phyloP scores from a whole-genome alignment of 2,113 vertebrate species.

The Hippopotamus amphibius region DNA sequence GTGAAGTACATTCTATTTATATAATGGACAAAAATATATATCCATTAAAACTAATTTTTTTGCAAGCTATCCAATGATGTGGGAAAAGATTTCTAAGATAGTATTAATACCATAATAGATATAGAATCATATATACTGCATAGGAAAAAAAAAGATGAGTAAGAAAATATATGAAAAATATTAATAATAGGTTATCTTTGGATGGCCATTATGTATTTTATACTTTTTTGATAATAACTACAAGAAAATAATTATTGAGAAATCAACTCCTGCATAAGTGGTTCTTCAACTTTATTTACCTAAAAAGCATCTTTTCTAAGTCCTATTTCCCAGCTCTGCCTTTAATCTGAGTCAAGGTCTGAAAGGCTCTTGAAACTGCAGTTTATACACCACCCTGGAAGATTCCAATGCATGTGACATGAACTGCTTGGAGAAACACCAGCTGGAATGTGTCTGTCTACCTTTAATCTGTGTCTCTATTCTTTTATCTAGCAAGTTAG shows the following conservation, averaged over 20 bases:
- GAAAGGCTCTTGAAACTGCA: background rate
- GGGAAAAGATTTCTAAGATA: background rate
- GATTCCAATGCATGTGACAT: background rate
- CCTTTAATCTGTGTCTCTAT: background rate
- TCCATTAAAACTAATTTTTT: background rate
- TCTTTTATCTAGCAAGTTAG: background rate
- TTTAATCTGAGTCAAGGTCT: background rate
- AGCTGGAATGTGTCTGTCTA: background rate
- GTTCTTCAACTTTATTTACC: background rate
- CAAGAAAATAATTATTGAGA: conserved; percentile 12
- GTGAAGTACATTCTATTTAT: background rate
- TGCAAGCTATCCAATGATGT: background rate
- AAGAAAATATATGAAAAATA: background rate
- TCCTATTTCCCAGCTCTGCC: background rate
- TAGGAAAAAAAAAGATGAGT: background rate
- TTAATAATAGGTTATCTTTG: background rate
- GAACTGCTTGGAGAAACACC: background rate
- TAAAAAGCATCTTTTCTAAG: background rate
- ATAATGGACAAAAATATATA: background rate
- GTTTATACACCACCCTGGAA: background rate
- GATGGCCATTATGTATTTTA: background rate
- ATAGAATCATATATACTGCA: background rate
- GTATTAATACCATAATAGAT: background rate
- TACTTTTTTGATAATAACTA: background rate
- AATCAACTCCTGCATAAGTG: background rate